A percentile compares a stretch with the other conserved stretches of the same genome.
phyloP scores from a whole-genome alignment of 2,797 vertebrate species.

The Micrastur ruficollis region DNA sequence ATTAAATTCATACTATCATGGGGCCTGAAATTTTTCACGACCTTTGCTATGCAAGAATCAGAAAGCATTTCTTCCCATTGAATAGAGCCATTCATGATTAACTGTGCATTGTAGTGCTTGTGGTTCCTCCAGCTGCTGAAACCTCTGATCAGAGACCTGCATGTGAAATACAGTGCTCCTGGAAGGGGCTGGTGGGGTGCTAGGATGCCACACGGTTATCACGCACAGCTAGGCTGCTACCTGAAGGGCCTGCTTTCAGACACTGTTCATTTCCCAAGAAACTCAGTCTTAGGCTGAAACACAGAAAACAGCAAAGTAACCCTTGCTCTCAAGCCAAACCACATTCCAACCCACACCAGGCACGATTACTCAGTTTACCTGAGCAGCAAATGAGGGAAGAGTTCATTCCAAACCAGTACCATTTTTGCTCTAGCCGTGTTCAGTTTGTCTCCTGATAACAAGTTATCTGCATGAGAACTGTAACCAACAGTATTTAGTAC shows the following conservation, averaged over 20 bases:
- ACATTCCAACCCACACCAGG: background rate
- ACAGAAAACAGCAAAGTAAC: background rate
- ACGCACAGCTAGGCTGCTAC: background rate
- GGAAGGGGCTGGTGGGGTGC: background rate
- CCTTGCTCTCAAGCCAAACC: background rate
- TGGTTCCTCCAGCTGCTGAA: constrained; percentile 50
- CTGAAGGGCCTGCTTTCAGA: background rate
- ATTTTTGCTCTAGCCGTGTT: background rate
- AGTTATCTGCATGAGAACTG: background rate
- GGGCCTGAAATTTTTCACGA: constrained; percentile 1
- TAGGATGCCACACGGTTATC: background rate
- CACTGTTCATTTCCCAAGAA: background rate
- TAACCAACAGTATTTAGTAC: background rate
- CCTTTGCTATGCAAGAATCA: background rate
- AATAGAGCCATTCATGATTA: constrained; percentile 42
- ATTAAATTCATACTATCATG: background rate
- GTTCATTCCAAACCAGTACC: background rate
- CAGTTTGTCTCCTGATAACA: background rate
- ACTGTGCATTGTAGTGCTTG: constrained; percentile 26
- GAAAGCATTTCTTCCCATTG: constrained; percentile 6
- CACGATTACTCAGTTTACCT: background rate
- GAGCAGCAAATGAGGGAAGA: background rate
- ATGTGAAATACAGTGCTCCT: background rate
- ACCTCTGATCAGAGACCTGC: background rate
- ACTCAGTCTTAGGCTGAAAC: background rate